Conservation (phyloP, 2,113 vertebrate species). For the Fulica atra region DNA sequence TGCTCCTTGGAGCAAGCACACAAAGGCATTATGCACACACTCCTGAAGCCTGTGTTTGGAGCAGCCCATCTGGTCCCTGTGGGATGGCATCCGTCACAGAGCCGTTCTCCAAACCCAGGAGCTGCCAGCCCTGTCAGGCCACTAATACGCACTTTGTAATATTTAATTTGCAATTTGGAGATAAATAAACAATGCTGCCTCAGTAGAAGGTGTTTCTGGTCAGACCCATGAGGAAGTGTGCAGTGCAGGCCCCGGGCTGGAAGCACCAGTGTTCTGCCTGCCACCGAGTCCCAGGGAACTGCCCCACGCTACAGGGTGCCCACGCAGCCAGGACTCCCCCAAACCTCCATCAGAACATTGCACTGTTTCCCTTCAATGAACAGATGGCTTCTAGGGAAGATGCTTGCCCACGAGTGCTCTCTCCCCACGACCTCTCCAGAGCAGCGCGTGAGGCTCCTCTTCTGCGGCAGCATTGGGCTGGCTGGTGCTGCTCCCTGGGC, state of each 20-base stretch:
- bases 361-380: background rate
- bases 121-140: background rate
- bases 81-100: too few relatives aligned
- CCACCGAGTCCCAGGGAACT: background rate
- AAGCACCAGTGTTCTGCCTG: background rate
- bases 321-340: background rate
- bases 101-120: background rate
- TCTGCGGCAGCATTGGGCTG: background rate
- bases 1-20: background rate
- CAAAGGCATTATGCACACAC: background rate
- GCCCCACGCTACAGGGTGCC: fast-evolving
- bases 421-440: background rate
- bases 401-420: background rate
- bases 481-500: background rate
- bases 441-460: background rate
- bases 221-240: background rate
- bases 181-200: background rate
- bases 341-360: background rate
- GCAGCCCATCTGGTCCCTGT: background rate
- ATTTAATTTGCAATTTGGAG: background rate
- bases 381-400: background rate
- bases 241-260: background rate
- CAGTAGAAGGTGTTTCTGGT: background rate
- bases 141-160: background rate
- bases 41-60: background rate